Base-by-base conservation (phyloP, 1,140 invertebrate species). In the Macrobrachium rosenbergii region DNA sequence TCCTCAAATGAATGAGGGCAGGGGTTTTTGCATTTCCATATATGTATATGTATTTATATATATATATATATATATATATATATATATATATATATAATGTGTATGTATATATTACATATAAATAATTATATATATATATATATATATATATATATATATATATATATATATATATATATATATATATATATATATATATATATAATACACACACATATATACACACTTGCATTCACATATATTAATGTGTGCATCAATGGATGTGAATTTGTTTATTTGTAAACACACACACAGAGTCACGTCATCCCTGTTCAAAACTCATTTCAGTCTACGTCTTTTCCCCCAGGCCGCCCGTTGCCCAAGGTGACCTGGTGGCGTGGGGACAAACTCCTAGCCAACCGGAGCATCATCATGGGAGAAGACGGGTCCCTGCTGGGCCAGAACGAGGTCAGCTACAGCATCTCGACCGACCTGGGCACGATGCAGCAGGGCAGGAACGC, bases 351-450 rank as follows among this genome's bases (percentile, higher is more conserved):
- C 14, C 69, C 69, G 23, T 28, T 43, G 23, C 69, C 69, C 2
- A 11, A 72, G 7, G 69, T 72, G 21, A 28, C 69, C 21, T 72
- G 69, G 69, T 72, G 69, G 69, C 23, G 37, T 10, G 69, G 69
- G 6, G 37, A 28, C 69, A 23, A 28, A 5, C 69, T 72, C 14
- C 69, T 72, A n/a, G 69, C 69, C 69, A 72, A 72, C 10, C 19
- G 37, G 14, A 72, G 69, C 69, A 43, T 72, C 23, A 43, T 72
- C 69, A 37, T 72, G 37, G 69, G 69, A 17, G 69, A 72, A 17
- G 21, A 72, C 69, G 37, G 37, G 17, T 23, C 23, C 69, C 21
- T 28, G 23, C 69, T 72, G 12, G 23, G 37, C 69, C 23, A 52
- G 12, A 52, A 28, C 69, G 69, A 72, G 69, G 69, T 72, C 69